Evolutionary conservation across 1,140 invertebrate species (phyloP).

Genomic region (Eupeodes corollae): DNA sequence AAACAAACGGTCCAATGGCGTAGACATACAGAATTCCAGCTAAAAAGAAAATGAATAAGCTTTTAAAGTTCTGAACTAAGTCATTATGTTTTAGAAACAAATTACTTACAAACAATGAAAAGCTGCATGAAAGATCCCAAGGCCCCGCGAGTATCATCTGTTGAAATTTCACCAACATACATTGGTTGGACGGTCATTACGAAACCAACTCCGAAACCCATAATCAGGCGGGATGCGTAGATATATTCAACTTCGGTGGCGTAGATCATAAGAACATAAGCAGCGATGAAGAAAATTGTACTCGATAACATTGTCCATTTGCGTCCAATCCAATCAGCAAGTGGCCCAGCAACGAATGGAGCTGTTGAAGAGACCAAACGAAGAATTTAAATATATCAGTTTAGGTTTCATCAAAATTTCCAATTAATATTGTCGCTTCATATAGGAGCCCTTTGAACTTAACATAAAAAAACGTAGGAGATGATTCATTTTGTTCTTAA

Average conservation of each 20-base stretch:
- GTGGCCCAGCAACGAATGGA: constrained; percentile 44
- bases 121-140: constrained; percentile 67
- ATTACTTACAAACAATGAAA: constrained; percentile 31
- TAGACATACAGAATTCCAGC: constrained; percentile 64
- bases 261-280: constrained; percentile 52
- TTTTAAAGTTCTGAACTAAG: neutral
- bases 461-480: too few relatives aligned
- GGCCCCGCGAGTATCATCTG: constrained; percentile 55
- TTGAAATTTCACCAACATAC: constrained; percentile 74
- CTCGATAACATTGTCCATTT: constrained; percentile 52
- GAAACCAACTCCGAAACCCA: constrained; percentile 56
- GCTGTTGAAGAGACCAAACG: constrained; percentile 21
- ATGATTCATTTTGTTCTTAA: too few relatives aligned
- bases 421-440: too few relatives aligned
- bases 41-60: constrained; percentile 10
- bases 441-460: too few relatives aligned
- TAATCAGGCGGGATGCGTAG: constrained; percentile 46
- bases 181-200: constrained; percentile 62
- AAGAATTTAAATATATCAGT: too few relatives aligned
- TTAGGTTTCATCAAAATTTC: too few relatives aligned
- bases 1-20: constrained; percentile 49
- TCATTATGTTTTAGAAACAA: neutral
- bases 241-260: constrained; percentile 40
- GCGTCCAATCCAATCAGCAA: constrained; percentile 56
- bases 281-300: constrained; percentile 49